phyloP scores from a whole-genome alignment of 2,888 invertebrate genomes.

The Lymantria dispar region DNA sequence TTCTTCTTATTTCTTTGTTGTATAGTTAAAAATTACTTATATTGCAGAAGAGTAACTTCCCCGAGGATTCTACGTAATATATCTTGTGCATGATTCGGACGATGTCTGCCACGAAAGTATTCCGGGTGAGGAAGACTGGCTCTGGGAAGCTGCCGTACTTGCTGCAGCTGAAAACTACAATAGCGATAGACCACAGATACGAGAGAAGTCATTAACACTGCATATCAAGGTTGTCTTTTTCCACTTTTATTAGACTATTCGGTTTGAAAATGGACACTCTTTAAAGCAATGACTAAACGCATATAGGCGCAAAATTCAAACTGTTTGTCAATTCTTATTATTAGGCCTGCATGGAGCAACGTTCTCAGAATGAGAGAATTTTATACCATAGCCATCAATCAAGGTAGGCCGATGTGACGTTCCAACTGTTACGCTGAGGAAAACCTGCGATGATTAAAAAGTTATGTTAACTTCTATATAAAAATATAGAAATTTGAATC shows the following conservation, averaged over 20 bases:
- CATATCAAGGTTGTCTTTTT: constrained; percentile 35
- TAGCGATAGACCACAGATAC: neutral
- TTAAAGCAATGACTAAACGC: too few relatives aligned
- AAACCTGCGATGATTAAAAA: too few relatives aligned
- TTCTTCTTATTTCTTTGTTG: neutral
- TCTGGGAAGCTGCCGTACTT: constrained; percentile 49
- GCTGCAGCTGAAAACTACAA: neutral
- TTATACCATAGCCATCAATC: too few relatives aligned
- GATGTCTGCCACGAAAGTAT: constrained; percentile 41
- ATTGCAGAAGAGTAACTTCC: constrained; percentile 44
- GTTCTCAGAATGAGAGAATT: too few relatives aligned
- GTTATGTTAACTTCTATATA: too few relatives aligned
- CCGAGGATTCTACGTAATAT: constrained; percentile 63
- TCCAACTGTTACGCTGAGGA: too few relatives aligned
- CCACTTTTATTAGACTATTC: neutral
- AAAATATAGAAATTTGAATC: too few relatives aligned
- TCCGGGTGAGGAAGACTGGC: constrained; percentile 44
- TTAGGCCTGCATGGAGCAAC: too few relatives aligned
- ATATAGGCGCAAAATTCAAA: too few relatives aligned
- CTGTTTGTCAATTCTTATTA: too few relatives aligned
- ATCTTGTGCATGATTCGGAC: constrained; percentile 44
- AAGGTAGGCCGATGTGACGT: too few relatives aligned
- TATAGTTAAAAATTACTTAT: neutral
- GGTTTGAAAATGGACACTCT: too few relatives aligned
- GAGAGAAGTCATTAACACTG: constrained; percentile 41